These are phyloP conservation scores for Cossypha caffra DNA, from an alignment of 2,797 vertebrate species.

Conservation along the genomic window DNA sequence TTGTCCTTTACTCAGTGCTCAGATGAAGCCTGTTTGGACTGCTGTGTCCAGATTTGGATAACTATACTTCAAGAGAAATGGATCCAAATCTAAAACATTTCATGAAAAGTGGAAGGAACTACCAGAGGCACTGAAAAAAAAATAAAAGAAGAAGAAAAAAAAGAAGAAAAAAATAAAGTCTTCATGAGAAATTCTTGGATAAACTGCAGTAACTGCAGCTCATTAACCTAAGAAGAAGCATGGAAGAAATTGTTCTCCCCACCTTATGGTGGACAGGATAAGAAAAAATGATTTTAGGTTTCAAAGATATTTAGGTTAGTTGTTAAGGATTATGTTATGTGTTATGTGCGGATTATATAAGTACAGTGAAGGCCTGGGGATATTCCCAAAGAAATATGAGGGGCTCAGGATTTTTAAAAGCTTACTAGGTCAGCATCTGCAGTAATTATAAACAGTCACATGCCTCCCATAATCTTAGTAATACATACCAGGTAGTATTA, in stretches of 20 bases:
- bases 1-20: not conserved
- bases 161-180: not conserved
- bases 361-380: not conserved
- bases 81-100: not conserved
- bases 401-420: not conserved
- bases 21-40: not conserved
- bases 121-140: not conserved
- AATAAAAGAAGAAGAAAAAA: not conserved
- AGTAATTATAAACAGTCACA: not conserved
- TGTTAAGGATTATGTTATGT: not conserved
- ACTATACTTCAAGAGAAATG: not conserved
- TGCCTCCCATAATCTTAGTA: not conserved
- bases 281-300: not conserved
- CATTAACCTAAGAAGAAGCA: not conserved
- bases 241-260: not conserved
- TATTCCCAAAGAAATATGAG: not conserved
- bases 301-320: not conserved
- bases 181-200: not conserved
- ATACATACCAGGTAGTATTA: not conserved
- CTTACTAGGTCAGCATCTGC: not conserved
- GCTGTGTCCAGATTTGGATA: not conserved
- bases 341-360: fast-evolving
- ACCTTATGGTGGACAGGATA: not conserved
- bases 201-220: not conserved
- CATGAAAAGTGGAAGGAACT: not conserved